Percentiles rank a stretch among this genome's conserved stretches.
Conservation (phyloP, 2,888 invertebrate genomes). For the Lathronympha strigana region DNA sequence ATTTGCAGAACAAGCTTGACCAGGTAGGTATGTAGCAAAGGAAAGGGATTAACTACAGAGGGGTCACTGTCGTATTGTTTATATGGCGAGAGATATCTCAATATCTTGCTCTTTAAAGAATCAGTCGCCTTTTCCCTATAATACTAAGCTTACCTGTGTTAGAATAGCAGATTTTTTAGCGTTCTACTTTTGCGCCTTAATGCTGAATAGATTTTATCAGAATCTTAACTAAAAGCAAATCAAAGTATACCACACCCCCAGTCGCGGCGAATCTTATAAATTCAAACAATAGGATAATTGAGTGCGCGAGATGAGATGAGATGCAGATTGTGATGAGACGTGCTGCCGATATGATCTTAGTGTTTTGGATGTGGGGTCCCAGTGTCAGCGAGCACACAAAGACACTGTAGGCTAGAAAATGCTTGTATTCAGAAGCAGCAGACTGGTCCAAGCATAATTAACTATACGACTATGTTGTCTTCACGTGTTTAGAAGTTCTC, state of each 20-base stretch:
- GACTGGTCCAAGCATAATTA: too few species aligned
- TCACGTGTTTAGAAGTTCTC: background rate
- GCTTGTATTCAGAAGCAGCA: too few species aligned
- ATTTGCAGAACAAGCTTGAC: too few species aligned
- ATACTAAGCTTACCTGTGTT: too few species aligned
- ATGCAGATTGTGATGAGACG: conserved; percentile 54
- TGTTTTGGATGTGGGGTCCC: conserved; percentile 27
- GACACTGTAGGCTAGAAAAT: background rate
- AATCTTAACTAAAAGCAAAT: conserved; percentile 2
- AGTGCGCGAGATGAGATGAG: conserved; percentile 58
- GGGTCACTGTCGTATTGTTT: too few species aligned
- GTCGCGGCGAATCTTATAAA: conserved; percentile 36
- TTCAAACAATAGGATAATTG: conserved; percentile 56
- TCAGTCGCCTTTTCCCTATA: too few species aligned
- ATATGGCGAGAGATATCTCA: too few species aligned
- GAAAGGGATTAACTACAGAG: too few species aligned
- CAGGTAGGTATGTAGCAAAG: too few species aligned
- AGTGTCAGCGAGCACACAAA: conserved; percentile 11
- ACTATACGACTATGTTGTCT: background rate
- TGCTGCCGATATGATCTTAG: conserved; percentile 39
- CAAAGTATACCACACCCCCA: conserved; percentile 12
- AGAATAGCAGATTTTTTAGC: too few species aligned
- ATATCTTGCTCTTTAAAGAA: too few species aligned
- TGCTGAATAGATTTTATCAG: background rate
- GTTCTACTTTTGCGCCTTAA: background rate